Evolutionary conservation across 2,888 invertebrate species (phyloP).

Genomic region (Doris montereyensis): DNA sequence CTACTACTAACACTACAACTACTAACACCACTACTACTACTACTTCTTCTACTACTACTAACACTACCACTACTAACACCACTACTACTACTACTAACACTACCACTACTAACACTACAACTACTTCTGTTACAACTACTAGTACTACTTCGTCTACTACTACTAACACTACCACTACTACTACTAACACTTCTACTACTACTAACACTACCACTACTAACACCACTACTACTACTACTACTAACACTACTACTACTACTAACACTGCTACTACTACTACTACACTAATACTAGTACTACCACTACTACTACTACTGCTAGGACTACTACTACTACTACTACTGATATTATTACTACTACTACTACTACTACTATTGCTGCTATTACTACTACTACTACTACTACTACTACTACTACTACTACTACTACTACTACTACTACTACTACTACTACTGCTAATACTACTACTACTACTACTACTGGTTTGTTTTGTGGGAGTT

Average conservation of each 20-base stretch:
- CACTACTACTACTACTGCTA: background rate
- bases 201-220: background rate
- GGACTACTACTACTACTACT: background rate
- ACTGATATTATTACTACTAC: background rate
- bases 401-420: slow-evolving; percentile 20
- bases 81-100: slow-evolving; percentile 13
- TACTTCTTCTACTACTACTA: background rate
- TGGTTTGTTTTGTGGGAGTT: background rate
- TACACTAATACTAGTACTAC: background rate
- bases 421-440: slow-evolving; percentile 8
- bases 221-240: slow-evolving; percentile 2
- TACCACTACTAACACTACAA: slow-evolving; percentile 2
- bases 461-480: background rate
- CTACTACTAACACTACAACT: slow-evolving; percentile 4
- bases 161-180: background rate
- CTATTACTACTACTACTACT: slow-evolving; percentile 6
- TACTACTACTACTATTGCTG: background rate
- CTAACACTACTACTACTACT: background rate
- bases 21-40: slow-evolving; percentile 11
- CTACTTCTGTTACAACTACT: background rate
- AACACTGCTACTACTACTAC: background rate
- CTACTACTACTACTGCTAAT: background rate
- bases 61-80: background rate
- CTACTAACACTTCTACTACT: background rate
- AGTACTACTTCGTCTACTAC: background rate